A percentile compares a stretch with the other conserved stretches of the same genome.
These are phyloP conservation scores for Anneissia japonica DNA, from an alignment of 35 echinoderm and acorn worm genomes.

Conservation along the genomic window DNA sequence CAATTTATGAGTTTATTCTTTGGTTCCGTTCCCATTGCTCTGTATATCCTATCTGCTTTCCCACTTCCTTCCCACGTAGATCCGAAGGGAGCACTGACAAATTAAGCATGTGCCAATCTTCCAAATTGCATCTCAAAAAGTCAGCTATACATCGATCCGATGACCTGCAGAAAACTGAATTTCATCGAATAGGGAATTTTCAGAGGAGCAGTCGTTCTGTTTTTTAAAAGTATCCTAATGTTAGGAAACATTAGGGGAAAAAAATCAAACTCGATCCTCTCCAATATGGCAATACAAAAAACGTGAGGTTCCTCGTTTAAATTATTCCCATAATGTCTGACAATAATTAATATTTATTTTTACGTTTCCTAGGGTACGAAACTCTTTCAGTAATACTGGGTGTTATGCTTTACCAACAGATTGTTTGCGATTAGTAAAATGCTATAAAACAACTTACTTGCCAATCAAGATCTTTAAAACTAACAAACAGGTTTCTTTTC, in stretches of 20 bases:
- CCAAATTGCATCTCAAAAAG: too few species aligned
- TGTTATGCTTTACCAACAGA: background rate
- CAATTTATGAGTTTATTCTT: too few species aligned
- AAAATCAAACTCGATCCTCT: too few species aligned
- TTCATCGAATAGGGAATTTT: too few species aligned
- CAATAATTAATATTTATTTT: background rate
- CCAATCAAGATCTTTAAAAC: constrained; percentile 74
- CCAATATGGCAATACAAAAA: background rate
- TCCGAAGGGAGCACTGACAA: background rate
- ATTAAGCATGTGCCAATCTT: background rate
- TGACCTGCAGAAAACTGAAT: too few species aligned
- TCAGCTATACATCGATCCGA: too few species aligned
- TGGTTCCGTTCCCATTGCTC: too few species aligned
- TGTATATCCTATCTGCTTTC: background rate
- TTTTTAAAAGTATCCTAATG: too few species aligned
- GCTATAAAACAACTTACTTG: constrained; percentile 55
- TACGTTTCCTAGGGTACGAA: background rate
- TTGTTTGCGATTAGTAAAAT: background rate
- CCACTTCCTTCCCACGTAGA: background rate
- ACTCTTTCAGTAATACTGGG: background rate
- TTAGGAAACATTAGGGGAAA: too few species aligned
- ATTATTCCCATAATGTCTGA: background rate
- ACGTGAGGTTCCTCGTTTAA: background rate
- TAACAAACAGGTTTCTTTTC: constrained; percentile 64
- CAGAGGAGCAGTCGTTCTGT: too few species aligned